Evolutionary conservation across 2,888 invertebrate species (phyloP).

Genomic region (Caradrina kadenii): DNA sequence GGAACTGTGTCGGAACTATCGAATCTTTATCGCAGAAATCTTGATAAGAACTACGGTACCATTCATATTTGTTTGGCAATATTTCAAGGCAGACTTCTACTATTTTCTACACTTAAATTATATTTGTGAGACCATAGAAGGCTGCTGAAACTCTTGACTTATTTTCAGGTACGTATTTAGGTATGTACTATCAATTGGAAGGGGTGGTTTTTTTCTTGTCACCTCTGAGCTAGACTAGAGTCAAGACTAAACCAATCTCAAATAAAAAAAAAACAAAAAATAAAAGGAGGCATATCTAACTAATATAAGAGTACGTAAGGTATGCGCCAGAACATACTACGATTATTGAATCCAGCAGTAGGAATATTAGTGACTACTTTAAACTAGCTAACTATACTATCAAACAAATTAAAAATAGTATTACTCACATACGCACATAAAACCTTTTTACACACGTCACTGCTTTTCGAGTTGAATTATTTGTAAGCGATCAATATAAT

Average conservation of each 20-base stretch:
- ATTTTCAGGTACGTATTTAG: not conserved
- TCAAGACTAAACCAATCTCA: no score
- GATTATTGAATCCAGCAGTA: not conserved
- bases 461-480: constrained; percentile 25
- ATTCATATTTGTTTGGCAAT: constrained; percentile 47
- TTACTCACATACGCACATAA: constrained; percentile 55
- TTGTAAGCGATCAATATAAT: constrained; percentile 38
- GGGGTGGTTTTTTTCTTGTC: no score
- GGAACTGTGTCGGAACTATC: constrained; percentile 52
- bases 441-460: constrained; percentile 45
- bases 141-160: not conserved
- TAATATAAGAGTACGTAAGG: not conserved
- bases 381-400: constrained; percentile 2
- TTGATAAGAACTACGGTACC: constrained; percentile 50
- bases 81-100: constrained; percentile 40
- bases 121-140: not conserved
- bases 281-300: not conserved
- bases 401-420: constrained; percentile 56
- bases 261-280: no score
- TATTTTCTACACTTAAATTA: constrained; percentile 16
- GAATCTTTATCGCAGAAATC: constrained; percentile 55
- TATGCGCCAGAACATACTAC: not conserved
- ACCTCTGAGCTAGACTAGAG: no score
- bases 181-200: not conserved
- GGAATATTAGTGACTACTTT: not conserved